Base-by-base conservation (phyloP, 2,888 invertebrate genomes). In the Parnassius smintheus region DNA sequence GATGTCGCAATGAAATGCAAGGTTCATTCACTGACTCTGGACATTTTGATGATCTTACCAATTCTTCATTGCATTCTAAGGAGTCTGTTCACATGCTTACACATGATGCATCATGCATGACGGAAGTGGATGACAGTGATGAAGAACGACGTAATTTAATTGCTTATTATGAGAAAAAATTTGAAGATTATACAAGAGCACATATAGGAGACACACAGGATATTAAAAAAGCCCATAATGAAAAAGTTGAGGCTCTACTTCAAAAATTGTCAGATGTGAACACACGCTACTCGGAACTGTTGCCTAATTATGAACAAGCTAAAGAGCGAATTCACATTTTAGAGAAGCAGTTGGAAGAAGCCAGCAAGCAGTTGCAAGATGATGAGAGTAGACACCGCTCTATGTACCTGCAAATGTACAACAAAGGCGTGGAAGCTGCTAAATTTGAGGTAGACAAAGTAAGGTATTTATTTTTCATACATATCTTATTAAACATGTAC, bases 21-120 rank as follows among this genome's bases (percentile, higher is more conserved):
- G 94, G 94, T 68, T 96, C 96, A 42, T 94, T 96, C 76, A 95
- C 96, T 61, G 97, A 97, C 85, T 97, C 96, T 9, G 97, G 97
- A 52, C 96, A 96, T 86, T 97, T 95, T 84, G 97, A 97, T 81
- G 97, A 97, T 86, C 91, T 95, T 72, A 94, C 94, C 18, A 94
- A 94, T 74, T 95, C 96, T 58, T 95, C 96, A 61, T 91, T 96
- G 66, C 95, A 95, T 84, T 96, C 96, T 63, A 96, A 95, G 86
- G 96, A 96, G 76, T 94, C 95, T n/a, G 93, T 93, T 60, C 89
- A 89, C 67, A 90, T 92, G 74, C 81, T 91, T 46, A 91, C 92
- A 57, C 92, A 93, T 76, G 93, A 94, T 70, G 92, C 85, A 51
- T 88, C 89, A 25, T 92, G 92, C 70, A 90, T 88, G 86, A 92